Evolutionary conservation across 2,797 vertebrate genomes (phyloP).

Genomic region (Acestrorhynchus altus): DNA sequence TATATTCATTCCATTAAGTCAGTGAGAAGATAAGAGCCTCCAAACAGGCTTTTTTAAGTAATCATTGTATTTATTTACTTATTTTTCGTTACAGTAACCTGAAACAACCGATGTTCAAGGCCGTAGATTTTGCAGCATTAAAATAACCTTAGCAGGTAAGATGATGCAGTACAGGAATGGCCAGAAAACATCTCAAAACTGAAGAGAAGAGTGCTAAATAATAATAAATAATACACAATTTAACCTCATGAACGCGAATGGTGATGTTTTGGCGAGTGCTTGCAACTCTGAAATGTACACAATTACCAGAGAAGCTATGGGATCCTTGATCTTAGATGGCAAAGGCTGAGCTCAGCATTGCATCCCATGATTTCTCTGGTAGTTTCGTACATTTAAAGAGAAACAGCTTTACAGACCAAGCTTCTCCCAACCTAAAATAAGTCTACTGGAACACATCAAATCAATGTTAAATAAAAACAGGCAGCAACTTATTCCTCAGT

Average conservation of each 20-base stretch:
- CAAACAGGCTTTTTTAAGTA: too few species aligned
- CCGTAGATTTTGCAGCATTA: neutral
- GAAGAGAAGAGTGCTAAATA: neutral
- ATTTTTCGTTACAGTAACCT: too few species aligned
- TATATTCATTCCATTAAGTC: too few species aligned
- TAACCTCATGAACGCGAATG: neutral
- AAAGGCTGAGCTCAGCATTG: too few species aligned
- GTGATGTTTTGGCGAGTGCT: neutral
- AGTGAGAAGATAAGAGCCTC: too few species aligned
- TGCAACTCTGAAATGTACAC: neutral
- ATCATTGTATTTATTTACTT: too few species aligned
- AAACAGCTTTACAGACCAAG: neutral
- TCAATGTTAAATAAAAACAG: neutral
- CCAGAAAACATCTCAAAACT: conserved; percentile 5
- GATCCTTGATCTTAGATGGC: too few species aligned
- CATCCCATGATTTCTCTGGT: too few species aligned
- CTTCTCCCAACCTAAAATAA: neutral
- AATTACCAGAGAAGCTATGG: too few species aligned
- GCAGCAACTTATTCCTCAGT: conserved; percentile 6
- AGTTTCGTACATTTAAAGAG: too few species aligned
- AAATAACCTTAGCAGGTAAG: too few species aligned
- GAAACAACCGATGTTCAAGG: neutral
- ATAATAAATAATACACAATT: neutral
- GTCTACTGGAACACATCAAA: neutral
- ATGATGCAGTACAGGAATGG: neutral